Evolutionary conservation across 2,113 vertebrate species (phyloP).

Genomic region (Periophthalmodon schlosseri): DNA sequence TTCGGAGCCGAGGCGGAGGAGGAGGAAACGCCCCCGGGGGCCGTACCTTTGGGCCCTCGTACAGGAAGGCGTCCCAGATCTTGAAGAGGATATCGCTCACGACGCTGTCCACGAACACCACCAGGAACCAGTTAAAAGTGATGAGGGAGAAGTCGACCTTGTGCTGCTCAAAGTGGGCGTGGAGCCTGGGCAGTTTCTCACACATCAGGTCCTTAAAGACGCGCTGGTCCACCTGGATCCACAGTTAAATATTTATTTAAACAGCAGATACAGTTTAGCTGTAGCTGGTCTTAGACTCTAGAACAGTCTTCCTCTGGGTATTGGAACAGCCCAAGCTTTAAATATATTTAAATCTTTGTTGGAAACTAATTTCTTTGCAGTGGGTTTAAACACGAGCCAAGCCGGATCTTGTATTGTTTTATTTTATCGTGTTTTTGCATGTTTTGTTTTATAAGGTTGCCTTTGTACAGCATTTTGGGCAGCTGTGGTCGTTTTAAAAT

Average conservation of each 20-base stretch:
- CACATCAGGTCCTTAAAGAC: conserved; percentile 95
- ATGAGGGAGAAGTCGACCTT: conserved; percentile 96
- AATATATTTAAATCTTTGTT: too few relatives aligned
- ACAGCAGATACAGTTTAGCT: too few relatives aligned
- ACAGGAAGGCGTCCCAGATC: conserved; percentile 97
- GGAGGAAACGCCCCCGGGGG: background rate
- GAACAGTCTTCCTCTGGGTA: too few relatives aligned
- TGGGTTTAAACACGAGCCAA: too few relatives aligned
- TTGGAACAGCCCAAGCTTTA: too few relatives aligned
- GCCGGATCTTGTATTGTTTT: too few relatives aligned
- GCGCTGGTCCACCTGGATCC: conserved; percentile 91
- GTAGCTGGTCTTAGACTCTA: too few relatives aligned
- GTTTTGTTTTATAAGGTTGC: too few relatives aligned
- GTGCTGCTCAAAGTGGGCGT: conserved; percentile 90
- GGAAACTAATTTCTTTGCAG: too few relatives aligned
- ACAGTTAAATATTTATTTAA: background rate
- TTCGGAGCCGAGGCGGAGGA: background rate
- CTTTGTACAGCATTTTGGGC: too few relatives aligned
- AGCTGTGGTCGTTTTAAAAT: too few relatives aligned
- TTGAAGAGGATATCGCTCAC: conserved; percentile 96
- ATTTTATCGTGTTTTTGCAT: too few relatives aligned
- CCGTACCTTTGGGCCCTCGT: conserved; percentile 94
- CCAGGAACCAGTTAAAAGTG: conserved; percentile 99
- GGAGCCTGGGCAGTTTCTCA: conserved; percentile 93
- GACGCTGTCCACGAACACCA: conserved; percentile 96